Conservation (phyloP, 1,140 invertebrate species). For the Idris sp. region DNA sequence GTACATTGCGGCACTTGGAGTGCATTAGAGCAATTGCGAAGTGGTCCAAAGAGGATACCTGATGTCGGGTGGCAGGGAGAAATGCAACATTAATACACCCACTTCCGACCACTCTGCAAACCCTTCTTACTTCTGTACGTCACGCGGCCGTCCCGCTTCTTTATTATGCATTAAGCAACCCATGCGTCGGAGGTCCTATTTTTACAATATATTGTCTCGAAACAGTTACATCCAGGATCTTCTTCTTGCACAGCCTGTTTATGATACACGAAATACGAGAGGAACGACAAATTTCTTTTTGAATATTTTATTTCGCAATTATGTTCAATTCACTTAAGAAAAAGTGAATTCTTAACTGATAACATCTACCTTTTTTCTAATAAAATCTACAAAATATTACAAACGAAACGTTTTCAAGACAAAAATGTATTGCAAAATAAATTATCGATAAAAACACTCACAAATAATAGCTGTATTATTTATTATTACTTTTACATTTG, state of each 20-base stretch:
- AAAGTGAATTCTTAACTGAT: no score
- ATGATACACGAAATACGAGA: constrained; percentile 48
- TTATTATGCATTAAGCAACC: constrained; percentile 67
- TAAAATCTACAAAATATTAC: no score
- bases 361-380: no score
- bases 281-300: constrained; percentile 43
- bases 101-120: constrained; percentile 61
- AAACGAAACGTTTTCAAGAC: no score
- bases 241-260: constrained; percentile 44
- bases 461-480: no score
- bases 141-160: constrained; percentile 65
- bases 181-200: constrained; percentile 57
- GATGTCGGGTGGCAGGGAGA: constrained; percentile 65
- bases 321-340: constrained; percentile 31
- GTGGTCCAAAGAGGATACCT: constrained; percentile 69
- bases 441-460: no score
- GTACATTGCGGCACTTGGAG: constrained; percentile 65
- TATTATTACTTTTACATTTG: no score
- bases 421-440: no score
- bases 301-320: constrained; percentile 54
- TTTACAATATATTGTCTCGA: constrained; percentile 58
- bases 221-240: constrained; percentile 45
- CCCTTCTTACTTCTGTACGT: constrained; percentile 64
- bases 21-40: constrained; percentile 71
- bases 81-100: constrained; percentile 71